Evolutionary conservation across 2,113 vertebrate species (phyloP), one percentile per base, ranked within the genome.

Genomic region (Brevimyrus niger): DNA sequence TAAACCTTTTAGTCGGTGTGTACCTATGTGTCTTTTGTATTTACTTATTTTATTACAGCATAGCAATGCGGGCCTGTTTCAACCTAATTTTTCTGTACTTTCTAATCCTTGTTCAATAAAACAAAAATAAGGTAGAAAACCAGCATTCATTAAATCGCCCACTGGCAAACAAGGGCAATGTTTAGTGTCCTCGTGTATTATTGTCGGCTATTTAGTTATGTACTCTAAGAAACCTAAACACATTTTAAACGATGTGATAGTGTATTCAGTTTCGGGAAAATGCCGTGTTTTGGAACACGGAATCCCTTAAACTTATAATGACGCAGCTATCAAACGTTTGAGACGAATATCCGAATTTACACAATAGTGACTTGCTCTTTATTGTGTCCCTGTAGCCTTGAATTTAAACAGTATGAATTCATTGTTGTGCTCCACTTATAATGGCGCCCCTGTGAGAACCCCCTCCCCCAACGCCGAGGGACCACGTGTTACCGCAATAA

Each of bases 391-490:
- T 44, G 82, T 84, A 17, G 38, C 5, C 8, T 42, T 84, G 0
- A 84, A n/a, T 84, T 84, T n/a, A 84, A 23, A 47, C 50, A 91
- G 89, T 89, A 86, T 47, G 88, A 73, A 42, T 55, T 84, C 82
- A 42, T 85, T 65, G 23, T 19, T 89, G 89, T 84, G 90, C 91
- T 92, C 90, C 92, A 91, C 92, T 93, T 88, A 91, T 88, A 80
- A 85, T 92, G 91, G 91, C 91, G 91, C 88, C 91, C 89, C 88
- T 89, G 89, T 89, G 89, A 90, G 42, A 83, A 89, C 76, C 90
- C 90, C 87, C 73, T 21, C 5, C 61, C 61, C 61, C 61, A 65
- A 48, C 90, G 90, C 92, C 90, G 92, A 92, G 88, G 95, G 92
- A 92, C 91, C 91, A 82, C 89, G 87, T 92, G 61, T 88, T 69